Percentiles rank a stretch among this genome's conserved stretches.
phyloP scores from a whole-genome alignment of 2,113 vertebrate species.

The Neolamprologus fasciatus region DNA sequence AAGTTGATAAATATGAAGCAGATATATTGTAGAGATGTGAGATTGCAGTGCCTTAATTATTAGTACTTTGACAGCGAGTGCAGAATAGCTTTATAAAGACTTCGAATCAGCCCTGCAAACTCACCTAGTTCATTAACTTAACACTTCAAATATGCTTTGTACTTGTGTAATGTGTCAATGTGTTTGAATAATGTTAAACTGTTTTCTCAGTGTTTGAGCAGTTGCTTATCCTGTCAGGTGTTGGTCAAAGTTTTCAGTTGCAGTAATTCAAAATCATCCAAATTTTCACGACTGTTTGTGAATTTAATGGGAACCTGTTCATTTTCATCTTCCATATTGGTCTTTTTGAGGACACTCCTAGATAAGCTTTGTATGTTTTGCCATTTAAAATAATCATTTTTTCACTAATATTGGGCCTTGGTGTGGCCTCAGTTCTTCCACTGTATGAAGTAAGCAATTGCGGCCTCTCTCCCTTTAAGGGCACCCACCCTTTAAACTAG shows the following conservation, averaged over 20 bases:
- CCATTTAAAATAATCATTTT: not conserved
- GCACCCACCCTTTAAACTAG: not conserved
- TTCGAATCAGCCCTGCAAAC: accelerated
- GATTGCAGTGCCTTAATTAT: not conserved
- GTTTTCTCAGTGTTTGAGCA: not conserved
- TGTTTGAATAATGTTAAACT: not conserved
- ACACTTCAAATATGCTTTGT: not conserved
- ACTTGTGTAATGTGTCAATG: not conserved
- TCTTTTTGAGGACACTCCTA: not conserved
- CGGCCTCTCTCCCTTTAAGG: not conserved
- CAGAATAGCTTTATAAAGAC: not conserved
- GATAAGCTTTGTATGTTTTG: not conserved
- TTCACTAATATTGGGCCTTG: not conserved
- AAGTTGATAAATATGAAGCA: not conserved
- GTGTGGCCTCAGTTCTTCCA: not conserved
- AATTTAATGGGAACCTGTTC: not conserved
- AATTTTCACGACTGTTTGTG: not conserved
- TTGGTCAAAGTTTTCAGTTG: not conserved
- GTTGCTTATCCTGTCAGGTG: not conserved
- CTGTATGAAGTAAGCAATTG: not conserved
- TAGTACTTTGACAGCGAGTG: not conserved
- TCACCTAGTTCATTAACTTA: not conserved
- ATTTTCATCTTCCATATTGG: not conserved
- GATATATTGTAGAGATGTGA: not conserved
- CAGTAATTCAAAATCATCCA: not conserved